Percentiles rank a stretch among this genome's conserved stretches.
phyloP scores from a whole-genome alignment of 2,888 invertebrate species.

The Neria commutata region DNA sequence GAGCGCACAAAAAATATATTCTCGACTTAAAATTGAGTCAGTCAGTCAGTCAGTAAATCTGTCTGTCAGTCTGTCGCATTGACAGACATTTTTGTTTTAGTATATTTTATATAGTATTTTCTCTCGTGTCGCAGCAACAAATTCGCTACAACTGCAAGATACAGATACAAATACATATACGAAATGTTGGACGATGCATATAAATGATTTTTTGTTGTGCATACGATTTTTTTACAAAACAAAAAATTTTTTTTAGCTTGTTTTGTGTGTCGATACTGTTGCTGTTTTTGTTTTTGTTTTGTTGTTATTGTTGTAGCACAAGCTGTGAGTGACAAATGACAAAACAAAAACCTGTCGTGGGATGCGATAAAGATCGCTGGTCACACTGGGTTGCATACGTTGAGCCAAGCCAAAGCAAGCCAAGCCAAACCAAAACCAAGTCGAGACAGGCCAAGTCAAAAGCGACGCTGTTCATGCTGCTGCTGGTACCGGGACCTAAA shows the following conservation, averaged over 20 bases:
- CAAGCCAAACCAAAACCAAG: too few relatives aligned
- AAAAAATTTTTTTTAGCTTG: constrained; percentile 5
- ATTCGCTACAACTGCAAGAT: constrained; percentile 40
- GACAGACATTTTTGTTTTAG: background rate
- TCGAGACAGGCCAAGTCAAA: background rate
- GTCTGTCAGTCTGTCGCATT: background rate
- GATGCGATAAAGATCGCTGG: constrained; percentile 48
- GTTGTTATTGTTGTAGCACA: constrained; percentile 37
- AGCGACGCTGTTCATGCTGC: too few relatives aligned
- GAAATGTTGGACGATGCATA: constrained; percentile 45
- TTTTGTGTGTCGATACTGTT: constrained; percentile 15
- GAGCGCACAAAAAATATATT: too few relatives aligned
- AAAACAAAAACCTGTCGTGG: constrained; percentile 62
- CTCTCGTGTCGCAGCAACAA: constrained; percentile 12
- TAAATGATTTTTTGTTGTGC: constrained; percentile 42
- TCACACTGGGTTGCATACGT: constrained; percentile 37
- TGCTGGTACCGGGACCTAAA: too few relatives aligned
- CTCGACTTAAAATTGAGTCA: background rate
- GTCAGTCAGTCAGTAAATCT: background rate
- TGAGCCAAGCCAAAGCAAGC: too few relatives aligned
- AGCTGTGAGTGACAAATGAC: constrained; percentile 61
- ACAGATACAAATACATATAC: constrained; percentile 31
- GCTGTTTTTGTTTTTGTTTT: constrained; percentile 25
- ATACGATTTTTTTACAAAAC: constrained; percentile 25
- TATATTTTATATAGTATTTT: constrained; percentile 18